These are phyloP conservation scores for Drosophila leonis DNA, from an alignment of 2,888 invertebrate species.

Conservation along the genomic window DNA sequence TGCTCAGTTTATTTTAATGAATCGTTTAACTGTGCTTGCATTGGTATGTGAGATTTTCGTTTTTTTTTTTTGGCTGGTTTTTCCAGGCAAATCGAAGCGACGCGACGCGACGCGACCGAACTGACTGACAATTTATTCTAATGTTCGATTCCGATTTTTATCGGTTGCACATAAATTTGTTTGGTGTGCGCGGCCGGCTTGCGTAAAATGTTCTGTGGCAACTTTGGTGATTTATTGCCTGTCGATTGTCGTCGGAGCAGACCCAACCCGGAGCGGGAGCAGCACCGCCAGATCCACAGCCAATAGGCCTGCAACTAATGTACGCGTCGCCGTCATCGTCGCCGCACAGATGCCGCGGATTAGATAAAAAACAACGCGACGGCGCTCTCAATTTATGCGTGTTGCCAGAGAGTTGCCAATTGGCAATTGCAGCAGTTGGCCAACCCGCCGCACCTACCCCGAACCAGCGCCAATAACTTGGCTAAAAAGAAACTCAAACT, in stretches of 20 bases:
- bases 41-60: neutral
- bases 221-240: slow-evolving; percentile 83
- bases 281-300: slow-evolving; percentile 25
- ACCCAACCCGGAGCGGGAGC: slow-evolving; percentile 24
- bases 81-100: neutral
- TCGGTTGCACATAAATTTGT: slow-evolving; percentile 75
- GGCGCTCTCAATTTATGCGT: slow-evolving; percentile 81
- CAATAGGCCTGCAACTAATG: slow-evolving; percentile 63
- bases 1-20: slow-evolving; percentile 3
- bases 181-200: slow-evolving; percentile 24
- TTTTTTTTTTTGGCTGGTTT: neutral
- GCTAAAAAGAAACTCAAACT: slow-evolving; percentile 55
- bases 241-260: slow-evolving; percentile 81
- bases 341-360: slow-evolving; percentile 79
- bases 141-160: slow-evolving; percentile 72
- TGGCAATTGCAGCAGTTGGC: slow-evolving; percentile 45
- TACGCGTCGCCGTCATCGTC: slow-evolving; percentile 54
- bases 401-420: slow-evolving; percentile 58
- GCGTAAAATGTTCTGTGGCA: slow-evolving; percentile 74
- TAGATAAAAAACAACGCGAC: slow-evolving; percentile 69
- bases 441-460: slow-evolving; percentile 1
- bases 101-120: slow-evolving; percentile 9
- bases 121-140: slow-evolving; percentile 64
- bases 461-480: too few relatives aligned
- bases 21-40: neutral